A percentile compares a stretch with the other conserved stretches of the same genome.
phyloP scores from a whole-genome alignment of 23 tunicate species.

The Trididemnum nubilum region DNA sequence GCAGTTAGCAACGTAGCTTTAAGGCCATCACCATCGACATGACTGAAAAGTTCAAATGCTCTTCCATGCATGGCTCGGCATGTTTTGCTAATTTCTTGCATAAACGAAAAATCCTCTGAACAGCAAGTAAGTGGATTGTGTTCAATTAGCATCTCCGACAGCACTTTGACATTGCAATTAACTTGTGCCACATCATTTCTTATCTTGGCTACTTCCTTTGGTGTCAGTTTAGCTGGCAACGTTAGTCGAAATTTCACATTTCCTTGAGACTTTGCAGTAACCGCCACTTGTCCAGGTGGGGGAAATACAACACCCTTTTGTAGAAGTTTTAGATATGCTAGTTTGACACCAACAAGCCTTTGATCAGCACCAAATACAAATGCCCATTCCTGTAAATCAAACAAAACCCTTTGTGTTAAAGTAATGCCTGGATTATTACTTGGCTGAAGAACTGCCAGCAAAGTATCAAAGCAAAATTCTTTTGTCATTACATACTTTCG shows the following conservation, averaged over 20 bases:
- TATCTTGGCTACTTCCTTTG: not conserved
- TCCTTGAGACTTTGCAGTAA: too few species aligned
- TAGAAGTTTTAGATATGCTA: not conserved
- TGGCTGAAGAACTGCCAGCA: not conserved
- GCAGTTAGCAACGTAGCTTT: not conserved
- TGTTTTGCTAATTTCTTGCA: not conserved
- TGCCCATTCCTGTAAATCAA: not conserved
- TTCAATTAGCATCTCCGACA: not conserved
- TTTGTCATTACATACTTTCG: slow-evolving; percentile 9
- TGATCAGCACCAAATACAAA: not conserved
- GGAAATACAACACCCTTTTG: not conserved
- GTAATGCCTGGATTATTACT: not conserved
- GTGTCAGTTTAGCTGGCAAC: not conserved
- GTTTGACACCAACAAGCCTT: not conserved
- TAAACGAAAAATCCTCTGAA: not conserved
- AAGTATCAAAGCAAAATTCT: slow-evolving; percentile 24
- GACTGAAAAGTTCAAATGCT: not conserved
- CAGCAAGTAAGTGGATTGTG: not conserved
- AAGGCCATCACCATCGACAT: not conserved
- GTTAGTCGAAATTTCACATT: too few species aligned
- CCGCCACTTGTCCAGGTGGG: too few species aligned
- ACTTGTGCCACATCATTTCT: not conserved
- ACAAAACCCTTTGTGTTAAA: not conserved
- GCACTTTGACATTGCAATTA: not conserved
- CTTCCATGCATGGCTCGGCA: not conserved